These are phyloP conservation scores for Cistogaster globosa DNA, from an alignment of 2,888 invertebrate species.

Conservation along the genomic window DNA sequence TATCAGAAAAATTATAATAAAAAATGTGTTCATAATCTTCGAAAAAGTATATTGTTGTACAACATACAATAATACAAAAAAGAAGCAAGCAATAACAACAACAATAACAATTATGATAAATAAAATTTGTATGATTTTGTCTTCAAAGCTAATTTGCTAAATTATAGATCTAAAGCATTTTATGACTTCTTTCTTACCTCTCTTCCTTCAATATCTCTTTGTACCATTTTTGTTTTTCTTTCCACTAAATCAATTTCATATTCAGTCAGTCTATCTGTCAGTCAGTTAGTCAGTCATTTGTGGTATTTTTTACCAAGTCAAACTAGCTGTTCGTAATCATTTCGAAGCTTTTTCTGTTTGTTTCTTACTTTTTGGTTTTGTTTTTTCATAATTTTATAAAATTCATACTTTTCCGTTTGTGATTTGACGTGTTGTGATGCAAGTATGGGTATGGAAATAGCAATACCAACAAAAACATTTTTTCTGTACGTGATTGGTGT, in stretches of 20 bases:
- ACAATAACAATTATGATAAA: slow-evolving; percentile 60
- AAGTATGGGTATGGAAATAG: background rate
- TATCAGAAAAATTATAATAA: slow-evolving; percentile 38
- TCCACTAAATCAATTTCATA: slow-evolving; percentile 2
- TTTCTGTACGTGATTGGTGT: slow-evolving; percentile 14
- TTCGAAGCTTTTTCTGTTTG: slow-evolving; percentile 17
- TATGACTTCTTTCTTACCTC: slow-evolving; percentile 3
- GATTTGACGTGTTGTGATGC: slow-evolving; percentile 8
- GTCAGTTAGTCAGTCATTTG: slow-evolving; percentile 30
- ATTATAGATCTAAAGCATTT: slow-evolving; percentile 70
- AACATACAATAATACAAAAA: background rate
- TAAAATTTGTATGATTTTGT: slow-evolving; percentile 59
- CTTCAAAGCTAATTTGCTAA: slow-evolving; percentile 70
- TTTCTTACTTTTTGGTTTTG: background rate
- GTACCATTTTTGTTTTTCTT: slow-evolving; percentile 1
- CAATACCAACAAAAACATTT: slow-evolving; percentile 23
- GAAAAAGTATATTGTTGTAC: background rate
- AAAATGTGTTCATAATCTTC: slow-evolving; percentile 11
- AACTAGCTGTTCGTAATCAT: slow-evolving; percentile 50
- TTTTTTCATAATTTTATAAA: slow-evolving; percentile 45
- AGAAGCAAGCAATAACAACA: background rate
- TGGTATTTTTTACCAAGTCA: slow-evolving; percentile 36
- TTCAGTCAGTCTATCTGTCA: background rate
- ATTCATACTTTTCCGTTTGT: slow-evolving; percentile 34
- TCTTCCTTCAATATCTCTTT: background rate